phyloP scores from a whole-genome alignment of 2,797 vertebrate species.

The Adrianichthys oophorus region DNA sequence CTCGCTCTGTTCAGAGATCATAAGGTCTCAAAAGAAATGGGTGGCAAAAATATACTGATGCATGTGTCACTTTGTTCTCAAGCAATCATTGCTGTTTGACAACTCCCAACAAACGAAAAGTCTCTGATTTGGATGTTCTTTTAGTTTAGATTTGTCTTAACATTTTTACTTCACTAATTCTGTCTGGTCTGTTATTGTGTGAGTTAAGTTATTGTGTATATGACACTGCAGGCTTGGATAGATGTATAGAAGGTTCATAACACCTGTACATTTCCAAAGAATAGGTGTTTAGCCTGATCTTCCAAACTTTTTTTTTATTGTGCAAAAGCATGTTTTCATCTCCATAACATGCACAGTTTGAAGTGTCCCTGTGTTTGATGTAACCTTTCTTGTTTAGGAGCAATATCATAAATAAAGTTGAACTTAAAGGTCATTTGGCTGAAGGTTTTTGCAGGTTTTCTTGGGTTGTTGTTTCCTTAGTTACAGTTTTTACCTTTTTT shows the following conservation, averaged over 20 bases:
- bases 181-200: slow-evolving; percentile 80
- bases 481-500: neutral
- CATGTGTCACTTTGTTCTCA: slow-evolving; percentile 62
- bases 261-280: slow-evolving; percentile 73
- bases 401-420: slow-evolving; percentile 66
- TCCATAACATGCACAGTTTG: slow-evolving; percentile 53
- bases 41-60: slow-evolving; percentile 36
- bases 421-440: slow-evolving; percentile 40
- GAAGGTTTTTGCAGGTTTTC: neutral
- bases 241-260: slow-evolving; percentile 34
- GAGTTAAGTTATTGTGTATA: slow-evolving; percentile 82
- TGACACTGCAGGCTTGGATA: slow-evolving; percentile 55
- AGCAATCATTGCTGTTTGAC: slow-evolving; percentile 40
- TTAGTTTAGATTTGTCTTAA: slow-evolving; percentile 26
- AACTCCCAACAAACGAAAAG: neutral
- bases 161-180: slow-evolving; percentile 65
- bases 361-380: slow-evolving; percentile 62
- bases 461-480: neutral
- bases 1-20: slow-evolving; percentile 23
- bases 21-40: slow-evolving; percentile 14
- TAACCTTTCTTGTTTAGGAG: slow-evolving; percentile 62
- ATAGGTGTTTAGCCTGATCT: slow-evolving; percentile 49
- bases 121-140: slow-evolving; percentile 6
- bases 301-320: slow-evolving; percentile 50
- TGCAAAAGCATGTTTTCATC: slow-evolving; percentile 53